Evolutionary conservation across 1,140 invertebrate species (phyloP), one percentile per base, ranked within the genome.

Genomic region (Diprion similis): DNA sequence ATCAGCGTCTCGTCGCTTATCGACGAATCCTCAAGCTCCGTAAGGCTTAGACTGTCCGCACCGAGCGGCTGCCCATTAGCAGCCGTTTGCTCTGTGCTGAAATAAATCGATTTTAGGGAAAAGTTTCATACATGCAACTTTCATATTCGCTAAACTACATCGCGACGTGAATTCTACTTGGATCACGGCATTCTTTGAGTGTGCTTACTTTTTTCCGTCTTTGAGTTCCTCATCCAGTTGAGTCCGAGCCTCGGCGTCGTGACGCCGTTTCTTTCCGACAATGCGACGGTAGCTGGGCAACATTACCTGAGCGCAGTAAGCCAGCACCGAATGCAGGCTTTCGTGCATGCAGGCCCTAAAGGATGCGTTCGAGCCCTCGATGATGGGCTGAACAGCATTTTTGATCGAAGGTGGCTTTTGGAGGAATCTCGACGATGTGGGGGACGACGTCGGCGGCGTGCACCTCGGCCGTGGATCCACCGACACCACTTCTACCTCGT

Each of bases 271-370:
- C 9, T 13, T 59, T 17, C 11, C 79, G 3, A 81, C 66, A n/a
- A 45, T 73, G 15, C 46, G 75, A 47, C 76, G 75, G 51, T 81
- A 83, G 7, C 46, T 13, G 1, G 80, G 77, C 10, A 71, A 73
- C 68, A 79, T 77, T 24, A 84, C 48, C 69, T 80, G 78, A 2
- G 81, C 75, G 17, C 81, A 81, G 46, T 82, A 84, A 37, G 77
- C 78, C 0, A 85, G 68, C 1, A 84, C 80, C 13, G 68, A 81
- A 46, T 85, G 82, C 6, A 84, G 76, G 73, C 79, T 85, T 11
- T 75, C 75, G 17, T 85, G 84, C 84, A 84, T 85, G 51, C 78
- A 81, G 9, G 65, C 73, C 15, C 79, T 70, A 17, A 82, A 81
- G 0, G 72, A 76, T 3, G 71, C 76, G 1, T 48, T 17, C 51